Evolutionary conservation across 2,888 invertebrate genomes (phyloP).

Genomic region (Pardosa pseudoannulata): DNA sequence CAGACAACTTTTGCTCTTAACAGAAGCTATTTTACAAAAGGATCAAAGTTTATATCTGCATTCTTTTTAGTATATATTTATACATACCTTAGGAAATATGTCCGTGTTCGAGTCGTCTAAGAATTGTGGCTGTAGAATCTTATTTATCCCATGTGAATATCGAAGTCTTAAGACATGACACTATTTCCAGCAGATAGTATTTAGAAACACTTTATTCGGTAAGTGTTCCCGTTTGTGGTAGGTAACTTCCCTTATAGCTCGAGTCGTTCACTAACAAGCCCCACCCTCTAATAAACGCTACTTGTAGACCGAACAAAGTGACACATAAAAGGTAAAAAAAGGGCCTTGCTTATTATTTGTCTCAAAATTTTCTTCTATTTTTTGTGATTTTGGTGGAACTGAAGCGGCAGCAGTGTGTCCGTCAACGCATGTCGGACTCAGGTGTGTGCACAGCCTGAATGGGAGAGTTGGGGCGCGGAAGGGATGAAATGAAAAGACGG

Average conservation of each 20-base stretch:
- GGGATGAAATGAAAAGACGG: slow-evolving; percentile 34
- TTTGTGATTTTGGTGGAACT: neutral
- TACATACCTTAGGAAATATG: no score
- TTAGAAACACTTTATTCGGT: neutral
- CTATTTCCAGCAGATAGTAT: neutral
- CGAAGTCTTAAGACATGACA: neutral
- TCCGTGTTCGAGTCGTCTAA: no score
- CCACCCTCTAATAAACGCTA: slow-evolving; percentile 53
- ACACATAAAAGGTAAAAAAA: slow-evolving; percentile 24
- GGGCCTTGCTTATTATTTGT: no score
- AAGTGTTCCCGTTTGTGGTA: neutral
- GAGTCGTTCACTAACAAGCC: neutral
- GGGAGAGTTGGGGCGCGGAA: slow-evolving; percentile 24
- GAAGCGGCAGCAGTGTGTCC: slow-evolving; percentile 39
- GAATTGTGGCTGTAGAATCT: no score
- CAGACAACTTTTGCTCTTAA: no score
- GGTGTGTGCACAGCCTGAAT: slow-evolving; percentile 33
- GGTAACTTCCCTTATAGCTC: slow-evolving; percentile 24
- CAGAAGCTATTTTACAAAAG: no score
- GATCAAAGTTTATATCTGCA: no score
- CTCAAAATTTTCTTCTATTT: no score
- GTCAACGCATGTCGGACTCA: slow-evolving; percentile 32
- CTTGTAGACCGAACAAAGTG: slow-evolving; percentile 41
- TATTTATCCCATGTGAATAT: neutral
- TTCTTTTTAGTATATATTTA: no score